Evolutionary conservation across 2,113 vertebrate genomes (phyloP).

Genomic region (Upupa epops): DNA sequence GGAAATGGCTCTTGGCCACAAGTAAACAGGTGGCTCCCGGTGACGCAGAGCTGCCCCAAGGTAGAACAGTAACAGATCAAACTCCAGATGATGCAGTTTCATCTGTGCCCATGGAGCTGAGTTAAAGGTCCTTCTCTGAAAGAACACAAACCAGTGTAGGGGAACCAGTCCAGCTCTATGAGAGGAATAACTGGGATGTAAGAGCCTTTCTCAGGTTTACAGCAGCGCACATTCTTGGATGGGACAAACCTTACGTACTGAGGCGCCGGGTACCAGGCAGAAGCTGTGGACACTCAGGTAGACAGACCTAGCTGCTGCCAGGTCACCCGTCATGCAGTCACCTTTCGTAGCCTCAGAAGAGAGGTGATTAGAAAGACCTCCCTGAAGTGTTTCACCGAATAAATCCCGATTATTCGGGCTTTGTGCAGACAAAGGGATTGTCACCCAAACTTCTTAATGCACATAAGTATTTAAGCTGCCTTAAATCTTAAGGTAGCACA

Average conservation of each 20-base stretch:
- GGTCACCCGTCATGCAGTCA: background rate
- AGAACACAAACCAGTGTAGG: background rate
- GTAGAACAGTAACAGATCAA: background rate
- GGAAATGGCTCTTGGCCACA: background rate
- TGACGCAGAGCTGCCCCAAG: background rate
- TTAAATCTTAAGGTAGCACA: conserved; percentile 61
- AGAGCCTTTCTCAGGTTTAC: fast-evolving
- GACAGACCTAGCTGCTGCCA: background rate
- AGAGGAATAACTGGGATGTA: background rate
- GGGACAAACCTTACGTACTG: background rate
- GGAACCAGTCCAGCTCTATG: background rate
- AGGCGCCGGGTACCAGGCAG: background rate
- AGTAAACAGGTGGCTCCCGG: background rate
- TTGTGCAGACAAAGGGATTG: conserved; percentile 46
- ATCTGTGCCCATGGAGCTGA: background rate
- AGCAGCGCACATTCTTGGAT: fast-evolving
- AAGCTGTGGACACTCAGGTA: background rate
- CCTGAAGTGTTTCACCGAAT: background rate
- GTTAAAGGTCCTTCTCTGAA: background rate
- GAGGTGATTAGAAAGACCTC: background rate
- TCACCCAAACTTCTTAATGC: conserved; percentile 57
- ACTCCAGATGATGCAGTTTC: background rate
- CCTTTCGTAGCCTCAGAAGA: background rate
- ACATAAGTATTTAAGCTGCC: conserved; percentile 59
- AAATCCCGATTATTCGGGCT: conserved; percentile 53